These are phyloP conservation scores for Syngnathoides biaculeatus DNA, from an alignment of 2,113 vertebrate species.

Conservation along the genomic window DNA sequence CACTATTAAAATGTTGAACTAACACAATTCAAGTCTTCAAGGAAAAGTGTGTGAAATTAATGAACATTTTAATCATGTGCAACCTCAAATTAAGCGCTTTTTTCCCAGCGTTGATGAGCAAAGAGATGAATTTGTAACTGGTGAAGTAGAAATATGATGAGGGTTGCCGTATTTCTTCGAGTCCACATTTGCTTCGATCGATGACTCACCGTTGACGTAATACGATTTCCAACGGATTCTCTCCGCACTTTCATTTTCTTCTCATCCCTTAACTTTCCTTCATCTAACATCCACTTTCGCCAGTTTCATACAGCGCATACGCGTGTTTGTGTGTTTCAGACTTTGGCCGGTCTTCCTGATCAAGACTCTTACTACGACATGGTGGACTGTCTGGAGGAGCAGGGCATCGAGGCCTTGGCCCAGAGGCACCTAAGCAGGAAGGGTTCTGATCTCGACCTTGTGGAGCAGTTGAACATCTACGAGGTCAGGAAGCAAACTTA, in stretches of 20 bases:
- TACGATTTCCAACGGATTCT: not conserved
- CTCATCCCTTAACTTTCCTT: not conserved
- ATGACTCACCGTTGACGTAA: not conserved
- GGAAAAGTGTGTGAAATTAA: too few species aligned
- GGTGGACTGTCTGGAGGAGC: slow-evolving; percentile 94
- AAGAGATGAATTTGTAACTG: too few species aligned
- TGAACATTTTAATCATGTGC: too few species aligned
- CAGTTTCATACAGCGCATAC: not conserved
- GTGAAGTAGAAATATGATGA: too few species aligned
- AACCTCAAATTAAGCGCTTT: too few species aligned
- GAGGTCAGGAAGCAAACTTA: slow-evolving; percentile 75
- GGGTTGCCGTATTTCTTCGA: not conserved
- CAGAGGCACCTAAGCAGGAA: slow-evolving; percentile 89
- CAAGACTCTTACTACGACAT: slow-evolving; percentile 96
- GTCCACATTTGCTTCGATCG: not conserved
- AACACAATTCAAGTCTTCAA: too few species aligned
- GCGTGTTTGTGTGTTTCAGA: slow-evolving; percentile 65
- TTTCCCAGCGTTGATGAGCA: too few species aligned
- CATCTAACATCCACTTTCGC: not conserved
- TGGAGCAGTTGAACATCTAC: slow-evolving; percentile 95
- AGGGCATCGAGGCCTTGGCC: slow-evolving; percentile 84
- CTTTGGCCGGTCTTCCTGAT: slow-evolving; percentile 86
- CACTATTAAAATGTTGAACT: too few species aligned
- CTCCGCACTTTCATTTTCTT: not conserved
- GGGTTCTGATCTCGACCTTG: slow-evolving; percentile 90